These are phyloP conservation scores for Whitmania pigra DNA, from an alignment of 1,140 invertebrate species.

Conservation along the genomic window DNA sequence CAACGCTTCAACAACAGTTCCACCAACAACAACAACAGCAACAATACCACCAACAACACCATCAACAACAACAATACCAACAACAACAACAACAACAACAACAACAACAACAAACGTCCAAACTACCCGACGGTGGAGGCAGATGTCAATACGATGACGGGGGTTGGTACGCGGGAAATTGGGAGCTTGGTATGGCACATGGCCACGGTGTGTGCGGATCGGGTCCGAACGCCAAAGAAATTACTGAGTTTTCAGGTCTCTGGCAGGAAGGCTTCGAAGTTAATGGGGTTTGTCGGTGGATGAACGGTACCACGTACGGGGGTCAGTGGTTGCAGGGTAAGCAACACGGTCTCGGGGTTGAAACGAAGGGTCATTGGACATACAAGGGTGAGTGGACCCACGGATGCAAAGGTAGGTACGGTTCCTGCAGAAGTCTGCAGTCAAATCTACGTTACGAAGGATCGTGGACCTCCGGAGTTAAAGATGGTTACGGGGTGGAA, in stretches of 20 bases:
- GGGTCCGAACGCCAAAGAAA: constrained; percentile 54
- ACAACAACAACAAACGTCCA: not conserved
- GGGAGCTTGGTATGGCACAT: constrained; percentile 74
- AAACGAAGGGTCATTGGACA: constrained; percentile 85
- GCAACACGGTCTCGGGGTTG: constrained; percentile 88
- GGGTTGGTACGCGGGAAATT: constrained; percentile 95
- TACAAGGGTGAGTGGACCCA: constrained; percentile 99
- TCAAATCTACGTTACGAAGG: constrained; percentile 91
- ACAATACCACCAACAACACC: constrained; percentile 6
- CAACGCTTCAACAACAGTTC: not conserved
- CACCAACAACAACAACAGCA: not conserved
- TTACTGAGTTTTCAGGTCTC: constrained; percentile 77
- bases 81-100: constrained; percentile 11
- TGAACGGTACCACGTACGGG: constrained; percentile 85
- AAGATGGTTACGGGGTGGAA: constrained; percentile 98
- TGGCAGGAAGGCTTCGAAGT: constrained; percentile 96
- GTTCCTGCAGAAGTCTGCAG: constrained; percentile 80
- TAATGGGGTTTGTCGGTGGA: constrained; percentile 95
- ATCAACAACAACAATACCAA: no score
- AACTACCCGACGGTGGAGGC: constrained; percentile 44
- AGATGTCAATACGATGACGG: constrained; percentile 99
- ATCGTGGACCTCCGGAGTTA: constrained; percentile 94
- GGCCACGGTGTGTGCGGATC: constrained; percentile 42
- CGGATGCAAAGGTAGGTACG: constrained; percentile 97
- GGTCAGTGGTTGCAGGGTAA: constrained; percentile 98